Conservation (phyloP, 2,888 invertebrate genomes). For the Linnaemya tessellans region DNA sequence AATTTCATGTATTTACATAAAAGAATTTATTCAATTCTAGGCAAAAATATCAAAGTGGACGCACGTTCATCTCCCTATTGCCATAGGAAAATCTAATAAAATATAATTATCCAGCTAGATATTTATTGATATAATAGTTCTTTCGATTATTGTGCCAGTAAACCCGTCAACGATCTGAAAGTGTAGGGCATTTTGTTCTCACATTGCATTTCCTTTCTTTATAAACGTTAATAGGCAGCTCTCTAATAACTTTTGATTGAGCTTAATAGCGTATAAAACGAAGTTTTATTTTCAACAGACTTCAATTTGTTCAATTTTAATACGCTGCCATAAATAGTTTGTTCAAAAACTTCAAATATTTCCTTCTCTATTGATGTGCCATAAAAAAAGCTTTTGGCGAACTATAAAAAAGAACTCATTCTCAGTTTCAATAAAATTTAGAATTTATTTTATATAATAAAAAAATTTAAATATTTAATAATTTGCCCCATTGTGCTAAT, state of each 20-base stretch:
- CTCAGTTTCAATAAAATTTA: conserved; percentile 13
- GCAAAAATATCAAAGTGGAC: too few species aligned
- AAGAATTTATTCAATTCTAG: too few species aligned
- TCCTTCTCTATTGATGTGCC: conserved; percentile 38
- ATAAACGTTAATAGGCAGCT: too few species aligned
- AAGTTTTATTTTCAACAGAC: neutral
- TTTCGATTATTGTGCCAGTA: too few species aligned
- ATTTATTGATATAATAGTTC: too few species aligned
- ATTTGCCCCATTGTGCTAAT: conserved; percentile 16
- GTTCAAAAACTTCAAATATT: conserved; percentile 13
- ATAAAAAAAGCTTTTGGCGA: conserved; percentile 64
- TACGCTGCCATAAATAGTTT: conserved; percentile 21
- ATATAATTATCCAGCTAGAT: too few species aligned
- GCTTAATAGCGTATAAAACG: neutral
- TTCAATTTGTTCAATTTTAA: conserved; percentile 16
- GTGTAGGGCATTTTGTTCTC: too few species aligned
- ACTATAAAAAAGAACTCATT: conserved; percentile 38
- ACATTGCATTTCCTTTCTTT: too few species aligned
- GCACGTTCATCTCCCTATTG: too few species aligned
- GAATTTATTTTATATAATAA: neutral
- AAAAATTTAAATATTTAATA: conserved; percentile 24
- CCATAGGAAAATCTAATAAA: too few species aligned
- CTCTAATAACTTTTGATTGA: neutral
- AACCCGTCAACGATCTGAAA: too few species aligned
- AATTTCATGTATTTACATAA: too few species aligned